phyloP scores from a whole-genome alignment of 2,888 invertebrate species.

The Mallateleia sp. region DNA sequence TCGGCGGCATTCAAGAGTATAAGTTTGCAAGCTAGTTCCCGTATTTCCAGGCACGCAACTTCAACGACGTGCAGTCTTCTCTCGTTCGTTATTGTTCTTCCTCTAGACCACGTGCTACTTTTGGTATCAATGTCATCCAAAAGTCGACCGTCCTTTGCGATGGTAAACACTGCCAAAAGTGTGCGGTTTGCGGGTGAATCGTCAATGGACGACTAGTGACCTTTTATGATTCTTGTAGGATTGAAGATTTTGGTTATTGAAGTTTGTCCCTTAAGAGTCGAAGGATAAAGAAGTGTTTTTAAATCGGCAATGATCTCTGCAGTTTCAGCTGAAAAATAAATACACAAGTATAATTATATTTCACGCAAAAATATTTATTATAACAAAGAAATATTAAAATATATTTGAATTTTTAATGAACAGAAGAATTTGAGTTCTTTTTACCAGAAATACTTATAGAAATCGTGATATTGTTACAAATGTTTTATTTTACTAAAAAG shows the following conservation, averaged over 20 bases:
- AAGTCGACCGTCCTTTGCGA: conserved; percentile 36
- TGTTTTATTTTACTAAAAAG: no score
- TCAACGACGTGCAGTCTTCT: conserved; percentile 51
- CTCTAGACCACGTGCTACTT: conserved; percentile 49
- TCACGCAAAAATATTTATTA: no score
- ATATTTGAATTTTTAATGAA: no score
- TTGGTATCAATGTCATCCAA: conserved; percentile 38
- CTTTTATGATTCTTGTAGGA: neutral
- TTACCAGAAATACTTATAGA: no score
- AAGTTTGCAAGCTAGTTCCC: conserved; percentile 67
- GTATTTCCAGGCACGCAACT: conserved; percentile 77
- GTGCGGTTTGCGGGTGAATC: conserved; percentile 20
- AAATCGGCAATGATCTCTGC: no score
- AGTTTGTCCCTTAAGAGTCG: no score
- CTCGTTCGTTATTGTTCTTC: conserved; percentile 43
- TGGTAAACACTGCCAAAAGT: conserved; percentile 20
- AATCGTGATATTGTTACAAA: no score
- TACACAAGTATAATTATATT: no score
- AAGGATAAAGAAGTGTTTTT: no score
- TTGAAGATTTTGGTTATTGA: neutral
- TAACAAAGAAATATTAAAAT: no score
- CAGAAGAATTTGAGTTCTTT: no score
- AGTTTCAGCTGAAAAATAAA: no score
- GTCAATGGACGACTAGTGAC: conserved; percentile 5
- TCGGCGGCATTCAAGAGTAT: conserved; percentile 66